Evolutionary conservation across 2,888 invertebrate genomes (phyloP).

Genomic region (Yponomeuta evonymella): DNA sequence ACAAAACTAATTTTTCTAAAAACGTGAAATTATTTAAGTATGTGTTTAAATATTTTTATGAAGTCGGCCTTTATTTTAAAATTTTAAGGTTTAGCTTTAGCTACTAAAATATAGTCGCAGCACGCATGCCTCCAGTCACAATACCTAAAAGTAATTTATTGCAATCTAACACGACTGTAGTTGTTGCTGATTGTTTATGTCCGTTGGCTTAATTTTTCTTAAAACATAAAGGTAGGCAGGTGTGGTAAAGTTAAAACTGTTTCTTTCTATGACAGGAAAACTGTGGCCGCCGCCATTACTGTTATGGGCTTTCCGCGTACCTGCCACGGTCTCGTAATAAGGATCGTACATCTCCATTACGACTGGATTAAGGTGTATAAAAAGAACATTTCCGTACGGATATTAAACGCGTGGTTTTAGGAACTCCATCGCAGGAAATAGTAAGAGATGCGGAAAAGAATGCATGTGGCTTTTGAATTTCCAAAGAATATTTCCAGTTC

Average conservation of each 20-base stretch:
- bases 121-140: background rate
- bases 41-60: too few species aligned
- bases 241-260: too few species aligned
- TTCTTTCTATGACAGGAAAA: constrained; percentile 23
- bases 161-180: background rate
- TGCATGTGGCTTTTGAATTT: background rate
- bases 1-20: too few species aligned
- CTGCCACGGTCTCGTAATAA: constrained; percentile 29
- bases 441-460: background rate
- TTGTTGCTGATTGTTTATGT: background rate
- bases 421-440: background rate
- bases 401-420: background rate
- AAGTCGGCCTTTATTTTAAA: too few species aligned
- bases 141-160: background rate
- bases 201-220: background rate
- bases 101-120: background rate
- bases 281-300: constrained; percentile 30
- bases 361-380: constrained; percentile 40
- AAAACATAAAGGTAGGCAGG: background rate
- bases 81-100: background rate
- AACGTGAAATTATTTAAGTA: too few species aligned
- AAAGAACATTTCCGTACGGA: background rate
- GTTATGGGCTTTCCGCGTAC: constrained; percentile 49
- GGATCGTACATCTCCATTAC: constrained; percentile 41
- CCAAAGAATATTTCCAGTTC: background rate